Conservation (phyloP, 2,113 vertebrate species). For the Chloropsis cyanopogon region DNA sequence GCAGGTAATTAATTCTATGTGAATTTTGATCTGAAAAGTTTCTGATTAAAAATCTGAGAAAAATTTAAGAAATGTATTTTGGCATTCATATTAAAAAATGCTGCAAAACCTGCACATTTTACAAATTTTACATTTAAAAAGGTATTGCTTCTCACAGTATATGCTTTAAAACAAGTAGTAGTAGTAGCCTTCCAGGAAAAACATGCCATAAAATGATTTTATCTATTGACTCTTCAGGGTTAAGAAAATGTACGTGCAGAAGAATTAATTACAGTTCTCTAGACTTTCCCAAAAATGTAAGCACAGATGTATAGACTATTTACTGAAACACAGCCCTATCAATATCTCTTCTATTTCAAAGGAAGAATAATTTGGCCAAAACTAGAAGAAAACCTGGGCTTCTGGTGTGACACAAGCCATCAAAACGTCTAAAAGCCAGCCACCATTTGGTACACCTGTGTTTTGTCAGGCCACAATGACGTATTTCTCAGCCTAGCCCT, state of each 20-base stretch:
- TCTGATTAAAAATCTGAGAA: not conserved
- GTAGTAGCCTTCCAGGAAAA: not conserved
- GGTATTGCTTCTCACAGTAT: not conserved
- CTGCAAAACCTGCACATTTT: not conserved
- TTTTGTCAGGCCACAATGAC: not conserved
- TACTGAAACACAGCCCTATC: not conserved
- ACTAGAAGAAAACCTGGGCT: not conserved
- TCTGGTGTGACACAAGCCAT: not conserved
- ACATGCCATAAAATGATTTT: not conserved
- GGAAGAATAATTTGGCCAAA: not conserved
- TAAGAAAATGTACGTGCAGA: not conserved
- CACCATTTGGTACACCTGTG: not conserved
- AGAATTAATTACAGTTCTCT: not conserved
- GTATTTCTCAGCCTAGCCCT: not conserved
- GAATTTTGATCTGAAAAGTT: not conserved
- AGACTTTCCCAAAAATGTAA: not conserved
- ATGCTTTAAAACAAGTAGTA: not conserved
- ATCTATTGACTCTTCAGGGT: not conserved
- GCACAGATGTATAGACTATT: not conserved
- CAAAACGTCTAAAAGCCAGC: not conserved
- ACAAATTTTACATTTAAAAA: not conserved
- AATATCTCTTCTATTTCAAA: not conserved
- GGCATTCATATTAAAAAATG: not conserved
- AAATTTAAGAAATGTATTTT: not conserved
- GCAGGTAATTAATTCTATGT: not conserved